Percentiles rank a stretch among this genome's conserved stretches.
Evolutionary conservation across 2,113 vertebrate species (phyloP).

Genomic region (Silurus glanis): DNA sequence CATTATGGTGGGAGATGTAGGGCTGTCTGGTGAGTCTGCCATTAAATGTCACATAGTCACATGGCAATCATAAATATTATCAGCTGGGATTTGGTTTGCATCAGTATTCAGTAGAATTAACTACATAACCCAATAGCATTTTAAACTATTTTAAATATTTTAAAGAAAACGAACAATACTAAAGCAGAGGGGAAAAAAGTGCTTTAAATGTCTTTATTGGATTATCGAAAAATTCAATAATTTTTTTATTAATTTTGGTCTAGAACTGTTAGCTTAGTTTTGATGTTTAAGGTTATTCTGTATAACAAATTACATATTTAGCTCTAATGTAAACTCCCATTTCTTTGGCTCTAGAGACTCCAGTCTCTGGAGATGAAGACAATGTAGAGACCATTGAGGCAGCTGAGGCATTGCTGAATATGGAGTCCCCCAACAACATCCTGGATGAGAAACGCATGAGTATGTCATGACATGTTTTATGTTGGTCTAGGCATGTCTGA

Average conservation of each 20-base stretch:
- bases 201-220: not conserved
- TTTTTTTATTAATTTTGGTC: not conserved
- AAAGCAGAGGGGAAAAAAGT: not conserved
- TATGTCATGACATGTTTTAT: constrained; percentile 63
- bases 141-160: not conserved
- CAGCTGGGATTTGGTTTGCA: not conserved
- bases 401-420: constrained; percentile 80
- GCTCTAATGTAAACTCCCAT: not conserved
- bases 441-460: constrained; percentile 87
- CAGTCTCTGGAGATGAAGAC: constrained; percentile 72
- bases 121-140: not conserved
- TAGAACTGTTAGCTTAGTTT: not conserved
- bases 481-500: not conserved
- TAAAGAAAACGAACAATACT: not conserved
- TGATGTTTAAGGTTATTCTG: not conserved
- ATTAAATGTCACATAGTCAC: not conserved
- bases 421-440: constrained; percentile 84
- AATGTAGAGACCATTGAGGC: constrained; percentile 76
- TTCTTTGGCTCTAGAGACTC: constrained; percentile 60
- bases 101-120: not conserved
- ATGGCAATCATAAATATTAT: not conserved
- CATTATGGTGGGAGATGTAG: constrained; percentile 78
- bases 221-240: not conserved
- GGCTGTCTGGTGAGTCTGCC: constrained; percentile 74
- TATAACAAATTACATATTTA: not conserved